Percentiles rank a stretch among this genome's conserved stretches.
Conservation (phyloP, 1,140 invertebrate species). For the Tetraneura akinire region DNA sequence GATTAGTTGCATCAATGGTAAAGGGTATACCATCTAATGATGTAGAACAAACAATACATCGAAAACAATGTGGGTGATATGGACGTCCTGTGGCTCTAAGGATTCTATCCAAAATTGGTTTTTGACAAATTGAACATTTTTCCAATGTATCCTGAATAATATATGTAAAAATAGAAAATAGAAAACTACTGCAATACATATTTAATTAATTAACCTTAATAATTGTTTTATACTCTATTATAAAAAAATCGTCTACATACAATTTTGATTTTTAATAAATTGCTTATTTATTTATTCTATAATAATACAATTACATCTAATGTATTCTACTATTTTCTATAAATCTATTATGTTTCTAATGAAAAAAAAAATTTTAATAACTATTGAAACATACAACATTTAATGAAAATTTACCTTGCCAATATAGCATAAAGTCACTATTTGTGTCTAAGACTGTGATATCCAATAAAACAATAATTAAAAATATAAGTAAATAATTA, state of each 20-base stretch:
- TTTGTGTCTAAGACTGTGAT: slow-evolving; percentile 85
- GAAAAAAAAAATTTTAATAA: too few species aligned
- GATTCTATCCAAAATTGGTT: slow-evolving; percentile 92
- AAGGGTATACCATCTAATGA: slow-evolving; percentile 97
- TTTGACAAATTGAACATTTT: slow-evolving; percentile 93
- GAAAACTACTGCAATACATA: too few species aligned
- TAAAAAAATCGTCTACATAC: too few species aligned
- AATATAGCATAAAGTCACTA: slow-evolving; percentile 92
- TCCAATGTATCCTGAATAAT: slow-evolving; percentile 80
- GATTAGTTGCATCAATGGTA: slow-evolving; percentile 96
- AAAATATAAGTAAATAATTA: slow-evolving; percentile 65
- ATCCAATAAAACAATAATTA: slow-evolving; percentile 86
- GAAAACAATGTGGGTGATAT: slow-evolving; percentile 97
- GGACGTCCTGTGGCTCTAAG: slow-evolving; percentile 95
- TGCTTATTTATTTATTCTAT: too few species aligned
- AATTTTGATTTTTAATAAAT: too few species aligned
- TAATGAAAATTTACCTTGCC: slow-evolving; percentile 66
- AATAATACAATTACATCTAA: too few species aligned
- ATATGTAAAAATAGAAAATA: too few species aligned
- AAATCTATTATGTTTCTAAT: too few species aligned
- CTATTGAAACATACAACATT: too few species aligned
- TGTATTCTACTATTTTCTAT: too few species aligned
- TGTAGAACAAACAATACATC: slow-evolving; percentile 91
- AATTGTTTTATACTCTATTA: too few species aligned
- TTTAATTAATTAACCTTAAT: too few species aligned